Evolutionary conservation across 2,113 vertebrate genomes (phyloP).

Genomic region (Ctenomys sociabilis): DNA sequence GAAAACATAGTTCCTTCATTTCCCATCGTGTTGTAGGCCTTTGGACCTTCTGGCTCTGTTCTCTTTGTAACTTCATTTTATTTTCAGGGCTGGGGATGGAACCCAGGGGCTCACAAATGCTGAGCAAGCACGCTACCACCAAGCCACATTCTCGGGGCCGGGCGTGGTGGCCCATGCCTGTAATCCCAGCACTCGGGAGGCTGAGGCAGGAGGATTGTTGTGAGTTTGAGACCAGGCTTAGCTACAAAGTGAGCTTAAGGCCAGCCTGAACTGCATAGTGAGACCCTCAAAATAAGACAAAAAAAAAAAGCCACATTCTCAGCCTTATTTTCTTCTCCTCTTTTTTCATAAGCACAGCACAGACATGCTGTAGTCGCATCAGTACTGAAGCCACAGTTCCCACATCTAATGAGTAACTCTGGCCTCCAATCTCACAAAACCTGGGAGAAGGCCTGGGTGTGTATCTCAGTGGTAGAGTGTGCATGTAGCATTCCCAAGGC

Average conservation of each 20-base stretch:
- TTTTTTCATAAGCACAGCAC: neutral
- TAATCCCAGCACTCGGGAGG: no score
- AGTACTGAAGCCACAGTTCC: neutral
- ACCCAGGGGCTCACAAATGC: neutral
- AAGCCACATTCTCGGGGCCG: neutral
- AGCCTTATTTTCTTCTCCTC: neutral
- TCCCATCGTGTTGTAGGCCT: neutral
- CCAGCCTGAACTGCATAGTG: no score
- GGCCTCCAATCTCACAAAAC: neutral
- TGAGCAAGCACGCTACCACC: neutral
- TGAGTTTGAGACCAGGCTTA: no score
- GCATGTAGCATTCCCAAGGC: neutral
- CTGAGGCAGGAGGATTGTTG: no score
- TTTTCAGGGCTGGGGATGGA: neutral
- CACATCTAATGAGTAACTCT: neutral
- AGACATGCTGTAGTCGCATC: neutral
- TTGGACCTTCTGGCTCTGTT: neutral
- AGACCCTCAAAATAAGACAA: no score
- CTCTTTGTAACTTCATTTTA: neutral
- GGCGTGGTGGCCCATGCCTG: no score
- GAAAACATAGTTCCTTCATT: neutral
- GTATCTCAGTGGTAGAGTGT: neutral
- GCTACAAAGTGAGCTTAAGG: no score
- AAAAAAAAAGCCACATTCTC: neutral
- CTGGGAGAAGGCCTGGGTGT: neutral